Percentiles rank a stretch among this genome's conserved stretches.
Conservation (phyloP, 2,888 invertebrate species). For the Drosophila nigritarsus region DNA sequence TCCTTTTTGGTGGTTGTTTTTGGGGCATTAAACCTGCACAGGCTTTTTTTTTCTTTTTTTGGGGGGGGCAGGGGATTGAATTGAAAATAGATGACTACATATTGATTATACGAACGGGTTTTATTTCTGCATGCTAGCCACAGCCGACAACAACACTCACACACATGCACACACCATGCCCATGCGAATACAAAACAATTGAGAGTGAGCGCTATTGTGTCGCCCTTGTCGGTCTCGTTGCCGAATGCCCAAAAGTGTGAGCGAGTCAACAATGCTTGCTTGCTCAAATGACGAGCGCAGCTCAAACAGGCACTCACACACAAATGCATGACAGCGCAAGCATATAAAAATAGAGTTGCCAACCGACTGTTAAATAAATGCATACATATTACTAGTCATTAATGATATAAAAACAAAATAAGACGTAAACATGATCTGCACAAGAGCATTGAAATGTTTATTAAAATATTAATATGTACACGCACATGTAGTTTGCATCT, state of each 20-base stretch:
- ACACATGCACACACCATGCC: conserved; percentile 19
- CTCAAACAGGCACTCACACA: conserved; percentile 13
- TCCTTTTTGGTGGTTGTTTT: conserved; percentile 46
- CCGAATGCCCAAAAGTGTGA: conserved; percentile 15
- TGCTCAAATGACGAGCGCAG: conserved; percentile 26
- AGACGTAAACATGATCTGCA: neutral
- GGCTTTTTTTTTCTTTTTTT: neutral
- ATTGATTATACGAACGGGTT: conserved; percentile 77
- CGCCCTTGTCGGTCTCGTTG: conserved; percentile 27
- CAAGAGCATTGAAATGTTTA: neutral
- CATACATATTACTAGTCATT: conserved; percentile 16
- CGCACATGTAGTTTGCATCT: neutral
- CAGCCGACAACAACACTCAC: conserved; percentile 41
- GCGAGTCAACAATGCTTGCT: conserved; percentile 39
- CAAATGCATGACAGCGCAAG: conserved; percentile 30
- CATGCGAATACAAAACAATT: conserved; percentile 38
- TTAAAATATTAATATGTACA: neutral
- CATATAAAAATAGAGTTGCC: conserved; percentile 45
- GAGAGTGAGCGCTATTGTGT: conserved; percentile 36
- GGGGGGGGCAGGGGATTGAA: conserved; percentile 19
- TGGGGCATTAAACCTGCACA: conserved; percentile 59
- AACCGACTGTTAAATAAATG: conserved; percentile 22
- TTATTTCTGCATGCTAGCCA: conserved; percentile 55
- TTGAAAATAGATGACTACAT: conserved; percentile 72
- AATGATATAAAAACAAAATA: neutral